Base-by-base conservation (phyloP, 2,888 invertebrate species). In the Lycophotia porphyrea region DNA sequence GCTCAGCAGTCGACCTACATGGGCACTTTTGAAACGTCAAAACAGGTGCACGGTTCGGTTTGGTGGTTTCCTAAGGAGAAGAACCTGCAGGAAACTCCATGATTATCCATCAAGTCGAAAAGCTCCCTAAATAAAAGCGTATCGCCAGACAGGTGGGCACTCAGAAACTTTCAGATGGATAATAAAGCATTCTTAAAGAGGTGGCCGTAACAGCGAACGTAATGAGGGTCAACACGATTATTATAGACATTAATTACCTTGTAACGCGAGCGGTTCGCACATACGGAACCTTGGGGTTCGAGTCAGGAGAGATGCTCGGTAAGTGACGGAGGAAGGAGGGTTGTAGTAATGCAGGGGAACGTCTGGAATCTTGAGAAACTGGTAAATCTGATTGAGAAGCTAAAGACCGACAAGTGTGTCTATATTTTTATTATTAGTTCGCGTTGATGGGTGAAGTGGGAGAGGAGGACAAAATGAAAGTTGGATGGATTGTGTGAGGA, bases 221-320 rank as follows among this genome's bases (percentile, higher is more conserved):
- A 92, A 92, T 91, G 90, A 91, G 91, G 92, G 91, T 92, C 91
- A 89, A 90, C 91, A 89, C 90, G 88, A 91, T 92, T 90, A 90
- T 90, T 90, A 87, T 90, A 82, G 88, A 90, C 91, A 90, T 92
- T 91, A 92, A 91, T 92, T 92, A 90, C 90, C 81, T 80, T 42
- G 81, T 82, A 88, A 90, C 82, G 81, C 78, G 49, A 63, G 75
- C 81, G 81, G 81, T 71, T 75, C 76, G 80, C 84, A 74, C 78
- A 82, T 72, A 84, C 76, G 81, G 31, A 72, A 49, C 3, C 13
- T 27, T 77, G 63, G 67, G 78, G 76, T 67, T 27, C 44, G 66
- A 86, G 76, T 71, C 36, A 76, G 52, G 44, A 70, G 72, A 78
- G 67, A 42, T 63, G 44, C 42, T 64, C 42, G 39, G 42, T 76